Evolutionary conservation across 2,113 vertebrate genomes (phyloP), one percentile per base, ranked within the genome.

Genomic region (Sialia sialis): DNA sequence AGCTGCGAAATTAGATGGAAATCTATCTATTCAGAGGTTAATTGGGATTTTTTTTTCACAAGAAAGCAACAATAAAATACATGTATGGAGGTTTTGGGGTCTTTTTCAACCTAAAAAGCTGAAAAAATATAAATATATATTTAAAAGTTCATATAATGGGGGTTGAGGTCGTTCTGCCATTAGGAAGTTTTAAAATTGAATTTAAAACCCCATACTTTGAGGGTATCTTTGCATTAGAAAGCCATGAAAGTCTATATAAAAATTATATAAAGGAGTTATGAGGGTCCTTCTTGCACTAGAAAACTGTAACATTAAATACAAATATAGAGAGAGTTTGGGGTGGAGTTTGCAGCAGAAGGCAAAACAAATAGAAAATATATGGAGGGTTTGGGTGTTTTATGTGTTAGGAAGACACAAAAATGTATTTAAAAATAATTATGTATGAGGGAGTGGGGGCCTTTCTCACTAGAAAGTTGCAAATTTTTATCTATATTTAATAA

Each of bases 1-100:
- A 34, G 13, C 7, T 16, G 8, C 10, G 74, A 48, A 69, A 54
- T 52, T 18, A 13, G 4, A 14, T 41, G 8, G 13, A 48, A 7
- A 77, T 39, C 8, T 18, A 10, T 8, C 16, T 11, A 7, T 30
- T 6, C 0, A 1, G 16, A 23, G 2, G 8, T 22, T 36, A 43
- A 11, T 29, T 59, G 32, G 17, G 27, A 2, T 21, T 16, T 51
- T 51, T 51, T 70, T 72, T 32, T 10, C 22, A 20, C 8, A 14
- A 29, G 26, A 36, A 78, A 62, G 4, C 7, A 20, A 32, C 46
- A 54, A 49, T 16, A 38, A 51, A 27, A 39, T 21, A 27, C 3
- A 9, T 15, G 1, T 11, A 13, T 7, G 19, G 21, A 55, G 6
- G 5, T 16, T 69, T 29, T 3, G 20, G 49, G 2, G 34, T 38